Evolutionary conservation across 2,113 vertebrate genomes (phyloP).

Genomic region (Odocoileus virginianus): DNA sequence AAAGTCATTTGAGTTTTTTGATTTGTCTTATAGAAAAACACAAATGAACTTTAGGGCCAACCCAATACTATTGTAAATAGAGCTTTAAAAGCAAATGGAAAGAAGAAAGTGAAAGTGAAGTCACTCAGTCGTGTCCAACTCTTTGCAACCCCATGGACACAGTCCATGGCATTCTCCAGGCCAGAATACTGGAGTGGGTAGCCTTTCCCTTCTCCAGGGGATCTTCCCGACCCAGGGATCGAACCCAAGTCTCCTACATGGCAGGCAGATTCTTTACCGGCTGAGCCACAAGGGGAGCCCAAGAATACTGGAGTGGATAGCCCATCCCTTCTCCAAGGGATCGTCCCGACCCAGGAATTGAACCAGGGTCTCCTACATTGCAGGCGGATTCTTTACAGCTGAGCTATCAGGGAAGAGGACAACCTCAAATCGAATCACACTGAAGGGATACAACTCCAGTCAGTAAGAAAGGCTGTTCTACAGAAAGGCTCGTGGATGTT

Average conservation of each 20-base stretch:
- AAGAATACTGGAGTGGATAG: not conserved
- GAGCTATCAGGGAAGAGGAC: not conserved
- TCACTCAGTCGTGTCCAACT: not conserved
- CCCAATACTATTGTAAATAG: not conserved
- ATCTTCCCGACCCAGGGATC: not conserved
- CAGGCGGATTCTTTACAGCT: not conserved
- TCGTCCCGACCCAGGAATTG: not conserved
- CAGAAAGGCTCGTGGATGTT: not conserved
- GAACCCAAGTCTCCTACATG: not conserved
- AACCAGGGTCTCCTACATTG: not conserved
- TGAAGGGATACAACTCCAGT: not conserved
- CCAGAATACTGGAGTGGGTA: not conserved
- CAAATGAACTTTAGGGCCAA: not conserved
- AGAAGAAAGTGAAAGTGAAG: not conserved
- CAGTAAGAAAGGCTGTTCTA: not conserved
- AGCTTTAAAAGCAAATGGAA: not conserved
- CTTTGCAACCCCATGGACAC: not conserved
- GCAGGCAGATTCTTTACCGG: rapidly evolving
- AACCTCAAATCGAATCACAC: not conserved
- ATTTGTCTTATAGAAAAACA: not conserved
- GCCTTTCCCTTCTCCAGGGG: not conserved
- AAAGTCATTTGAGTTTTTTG: not conserved
- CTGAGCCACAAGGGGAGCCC: not conserved
- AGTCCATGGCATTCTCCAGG: not conserved
- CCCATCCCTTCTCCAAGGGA: not conserved